Percentiles rank a stretch among this genome's conserved stretches.
phyloP scores from a whole-genome alignment of 2,888 invertebrate genomes.

The Xanthorhoe spadicearia region DNA sequence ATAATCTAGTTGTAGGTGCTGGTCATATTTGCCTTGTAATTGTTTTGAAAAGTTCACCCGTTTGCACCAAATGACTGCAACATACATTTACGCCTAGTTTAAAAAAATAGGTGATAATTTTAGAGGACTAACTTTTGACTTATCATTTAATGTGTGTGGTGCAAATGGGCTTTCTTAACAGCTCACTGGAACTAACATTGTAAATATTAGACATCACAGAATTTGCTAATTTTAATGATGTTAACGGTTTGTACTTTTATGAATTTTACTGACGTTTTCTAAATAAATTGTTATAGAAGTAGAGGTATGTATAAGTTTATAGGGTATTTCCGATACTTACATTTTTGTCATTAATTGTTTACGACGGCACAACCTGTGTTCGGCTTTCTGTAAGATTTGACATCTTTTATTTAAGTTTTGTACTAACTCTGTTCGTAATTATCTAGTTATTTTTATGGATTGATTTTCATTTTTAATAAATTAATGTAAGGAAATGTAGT shows the following conservation, averaged over 20 bases:
- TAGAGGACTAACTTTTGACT: background rate
- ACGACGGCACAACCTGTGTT: conserved; percentile 55
- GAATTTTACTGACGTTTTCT: conserved; percentile 69
- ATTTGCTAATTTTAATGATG: conserved; percentile 52
- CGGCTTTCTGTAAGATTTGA: conserved; percentile 71
- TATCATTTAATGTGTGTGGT: conserved; percentile 7
- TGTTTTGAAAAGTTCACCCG: conserved; percentile 16
- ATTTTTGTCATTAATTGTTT: conserved; percentile 51
- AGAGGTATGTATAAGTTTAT: conserved; percentile 59
- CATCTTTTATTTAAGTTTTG: conserved; percentile 63
- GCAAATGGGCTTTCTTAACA: conserved; percentile 29
- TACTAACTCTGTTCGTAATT: conserved; percentile 69
- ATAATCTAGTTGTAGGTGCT: conserved; percentile 52
- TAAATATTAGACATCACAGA: conserved; percentile 77
- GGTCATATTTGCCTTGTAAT: conserved; percentile 45
- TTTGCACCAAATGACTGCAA: conserved; percentile 11
- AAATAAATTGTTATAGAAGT: conserved; percentile 67
- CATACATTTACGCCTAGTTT: background rate
- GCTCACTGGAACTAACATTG: conserved; percentile 57
- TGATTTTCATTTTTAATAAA: conserved; percentile 81
- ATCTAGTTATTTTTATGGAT: conserved; percentile 78
- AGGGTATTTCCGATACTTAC: conserved; percentile 58
- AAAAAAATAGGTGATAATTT: background rate
- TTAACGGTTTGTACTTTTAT: conserved; percentile 61
- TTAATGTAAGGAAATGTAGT: conserved; percentile 59